Evolutionary conservation across 2,113 vertebrate species (phyloP).

Genomic region (Dicentrarchus labrax): DNA sequence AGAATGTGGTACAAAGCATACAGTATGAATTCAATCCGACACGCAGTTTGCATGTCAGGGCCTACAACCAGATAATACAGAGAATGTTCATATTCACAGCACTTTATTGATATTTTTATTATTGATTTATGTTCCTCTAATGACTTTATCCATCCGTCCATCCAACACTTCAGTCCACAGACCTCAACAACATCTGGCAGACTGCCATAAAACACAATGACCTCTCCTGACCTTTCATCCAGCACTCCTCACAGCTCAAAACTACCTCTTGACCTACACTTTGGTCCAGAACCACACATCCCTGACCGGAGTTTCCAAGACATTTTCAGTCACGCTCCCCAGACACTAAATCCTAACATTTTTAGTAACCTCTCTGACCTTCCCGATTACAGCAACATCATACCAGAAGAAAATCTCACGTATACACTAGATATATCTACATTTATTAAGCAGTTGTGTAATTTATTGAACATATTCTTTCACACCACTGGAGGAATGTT

Average conservation of each 20-base stretch:
- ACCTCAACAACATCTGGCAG: not conserved
- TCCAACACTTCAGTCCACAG: not conserved
- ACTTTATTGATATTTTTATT: not conserved
- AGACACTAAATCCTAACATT: not conserved
- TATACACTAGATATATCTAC: not conserved
- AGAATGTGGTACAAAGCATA: not conserved
- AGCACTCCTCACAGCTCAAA: not conserved
- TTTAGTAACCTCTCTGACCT: conserved; percentile 10
- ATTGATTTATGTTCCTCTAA: not conserved
- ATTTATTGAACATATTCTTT: not conserved
- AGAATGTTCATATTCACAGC: not conserved
- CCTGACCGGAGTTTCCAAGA: rapidly evolving
- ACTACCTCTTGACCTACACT: conserved; percentile 8
- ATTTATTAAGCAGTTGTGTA: not conserved
- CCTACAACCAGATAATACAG: not conserved
- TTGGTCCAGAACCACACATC: not conserved
- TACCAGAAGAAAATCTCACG: too few relatives aligned
- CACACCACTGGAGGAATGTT: not conserved
- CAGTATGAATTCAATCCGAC: not conserved
- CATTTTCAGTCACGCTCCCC: not conserved
- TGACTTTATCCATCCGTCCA: not conserved
- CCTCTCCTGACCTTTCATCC: conserved; percentile 34
- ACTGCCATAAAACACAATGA: not conserved
- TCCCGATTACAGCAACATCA: not conserved
- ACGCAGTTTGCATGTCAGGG: not conserved